Evolutionary conservation across 2,797 vertebrate genomes (phyloP), one percentile per base, ranked within the genome.

Genomic region (Clarias laeviceps): DNA sequence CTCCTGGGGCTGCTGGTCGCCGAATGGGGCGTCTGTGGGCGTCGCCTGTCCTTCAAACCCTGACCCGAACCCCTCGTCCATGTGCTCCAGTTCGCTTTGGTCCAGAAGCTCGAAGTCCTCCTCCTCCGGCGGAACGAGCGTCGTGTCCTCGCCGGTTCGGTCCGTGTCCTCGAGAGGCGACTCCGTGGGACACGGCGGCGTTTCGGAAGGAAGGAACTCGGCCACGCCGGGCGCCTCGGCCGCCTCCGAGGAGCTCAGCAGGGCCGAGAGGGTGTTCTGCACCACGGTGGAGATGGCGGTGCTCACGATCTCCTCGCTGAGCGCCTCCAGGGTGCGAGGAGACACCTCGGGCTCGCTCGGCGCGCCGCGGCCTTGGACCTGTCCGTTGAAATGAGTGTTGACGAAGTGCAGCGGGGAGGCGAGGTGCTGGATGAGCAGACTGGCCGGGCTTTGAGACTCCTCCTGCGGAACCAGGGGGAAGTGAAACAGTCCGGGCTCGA

Each of bases 31-130:
- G 82, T 93, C 91, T 81, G 91, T 40, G 86, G 5, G 83, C 50
- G 69, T 88, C 87, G 59, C 72, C 91, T 90, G 93, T 94, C 89
- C 87, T 61, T 92, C 93, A 88, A 93, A 93, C 82, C 93, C 82
- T 0, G 95, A 91, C 82, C 95, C 96, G 90, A 96, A 93, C 93
- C 94, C 97, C 66, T 96, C 96, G 77, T 97, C 96, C 89, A 96
- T 94, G 92, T 97, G 95, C 91, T 99, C 98, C 95, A 99, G 95
- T 96, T 99, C 98, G 86, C 96, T 97, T 96, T 99, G 97, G 96
- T 99, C 98, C 95, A 99, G 95, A 89, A 99, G 96, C 96, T 99
- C 98, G 94, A 99, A 99, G 95, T 99, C 98, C 95, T 99, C 98
- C 40, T 97, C 97, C 89, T 95, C 97, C 12, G 89, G 93, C 32